Percentiles rank a stretch among this genome's conserved stretches.
Evolutionary conservation across 2,797 vertebrate species (phyloP).

Genomic region (Lagocephalus sceleratus): DNA sequence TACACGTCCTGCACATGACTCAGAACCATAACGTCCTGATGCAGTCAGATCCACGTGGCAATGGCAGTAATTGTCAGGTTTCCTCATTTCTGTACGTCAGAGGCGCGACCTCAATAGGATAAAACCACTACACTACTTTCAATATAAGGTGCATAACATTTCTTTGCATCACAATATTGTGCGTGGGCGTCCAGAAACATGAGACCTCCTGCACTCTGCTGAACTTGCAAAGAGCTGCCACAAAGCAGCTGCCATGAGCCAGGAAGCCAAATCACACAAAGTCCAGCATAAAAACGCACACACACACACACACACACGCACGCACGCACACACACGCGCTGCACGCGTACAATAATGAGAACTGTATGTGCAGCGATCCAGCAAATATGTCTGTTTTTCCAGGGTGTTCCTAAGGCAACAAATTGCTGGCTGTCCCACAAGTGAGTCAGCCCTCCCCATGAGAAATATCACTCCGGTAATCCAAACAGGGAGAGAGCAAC

Average conservation of each 20-base stretch:
- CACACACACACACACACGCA: neutral
- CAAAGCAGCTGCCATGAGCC: slow-evolving; percentile 41
- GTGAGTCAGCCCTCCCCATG: slow-evolving; percentile 60
- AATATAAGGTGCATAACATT: neutral
- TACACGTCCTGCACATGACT: no score
- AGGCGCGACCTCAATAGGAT: no score
- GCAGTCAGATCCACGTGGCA: no score
- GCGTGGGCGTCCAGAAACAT: slow-evolving; percentile 31
- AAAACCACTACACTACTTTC: no score
- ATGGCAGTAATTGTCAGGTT: no score
- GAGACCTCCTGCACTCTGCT: slow-evolving; percentile 57
- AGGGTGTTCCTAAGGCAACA: slow-evolving; percentile 65
- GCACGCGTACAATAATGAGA: neutral
- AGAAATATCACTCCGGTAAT: slow-evolving; percentile 58
- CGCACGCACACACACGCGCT: neutral
- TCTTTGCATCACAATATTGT: slow-evolving; percentile 43
- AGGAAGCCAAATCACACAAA: neutral
- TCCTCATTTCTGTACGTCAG: no score
- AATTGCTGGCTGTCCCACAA: slow-evolving; percentile 54
- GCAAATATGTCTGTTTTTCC: slow-evolving; percentile 36
- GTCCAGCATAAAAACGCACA: neutral
- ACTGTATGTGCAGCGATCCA: slow-evolving; percentile 24
- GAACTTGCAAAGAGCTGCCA: slow-evolving; percentile 59
- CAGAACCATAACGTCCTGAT: no score
- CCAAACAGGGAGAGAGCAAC: slow-evolving; percentile 41